These are phyloP conservation scores for Muscicapa striata DNA, from an alignment of 2,797 vertebrate species.

Conservation along the genomic window DNA sequence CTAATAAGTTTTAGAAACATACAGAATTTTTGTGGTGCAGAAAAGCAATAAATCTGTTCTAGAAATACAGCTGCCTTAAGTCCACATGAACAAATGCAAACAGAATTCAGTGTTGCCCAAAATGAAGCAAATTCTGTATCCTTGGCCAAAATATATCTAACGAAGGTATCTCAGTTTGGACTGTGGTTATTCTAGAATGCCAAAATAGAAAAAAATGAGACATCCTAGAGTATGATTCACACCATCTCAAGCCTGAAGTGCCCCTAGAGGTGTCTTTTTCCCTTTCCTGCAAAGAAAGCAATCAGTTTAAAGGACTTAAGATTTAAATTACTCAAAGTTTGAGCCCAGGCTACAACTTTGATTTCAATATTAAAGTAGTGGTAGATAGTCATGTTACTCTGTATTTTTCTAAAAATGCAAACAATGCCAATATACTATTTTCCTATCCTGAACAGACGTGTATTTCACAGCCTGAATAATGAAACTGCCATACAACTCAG, in stretches of 20 bases:
- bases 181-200: neutral
- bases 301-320: neutral
- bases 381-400: neutral
- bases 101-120: neutral
- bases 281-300: neutral
- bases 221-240: neutral
- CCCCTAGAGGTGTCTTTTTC: neutral
- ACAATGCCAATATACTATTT: neutral
- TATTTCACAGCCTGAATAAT: constrained; percentile 7
- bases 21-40: neutral
- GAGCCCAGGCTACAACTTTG: neutral
- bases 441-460: neutral
- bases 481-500: neutral
- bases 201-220: neutral
- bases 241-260: neutral
- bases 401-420: neutral
- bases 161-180: neutral
- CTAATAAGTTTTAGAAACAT: neutral
- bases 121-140: neutral
- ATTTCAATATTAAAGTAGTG: neutral
- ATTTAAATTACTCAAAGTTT: neutral
- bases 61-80: neutral
- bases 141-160: neutral
- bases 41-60: neutral
- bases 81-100: neutral